Evolutionary conservation across 2,113 vertebrate species (phyloP).

Genomic region (Malurus cyaneus): DNA sequence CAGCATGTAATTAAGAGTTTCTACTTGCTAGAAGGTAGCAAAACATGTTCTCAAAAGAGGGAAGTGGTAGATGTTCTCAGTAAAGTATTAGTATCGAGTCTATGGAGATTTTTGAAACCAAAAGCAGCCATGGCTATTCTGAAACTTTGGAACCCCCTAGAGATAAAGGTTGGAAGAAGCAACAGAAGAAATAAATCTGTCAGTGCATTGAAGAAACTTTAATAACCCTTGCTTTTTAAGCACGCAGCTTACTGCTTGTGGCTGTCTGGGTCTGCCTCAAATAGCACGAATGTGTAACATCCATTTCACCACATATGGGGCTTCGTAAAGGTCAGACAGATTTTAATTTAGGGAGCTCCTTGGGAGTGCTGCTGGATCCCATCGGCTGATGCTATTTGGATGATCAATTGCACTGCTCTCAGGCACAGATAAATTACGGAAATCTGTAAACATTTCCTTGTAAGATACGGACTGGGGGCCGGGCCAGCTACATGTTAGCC

Average conservation of each 20-base stretch:
- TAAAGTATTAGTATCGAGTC: neutral
- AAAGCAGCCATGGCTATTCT: neutral
- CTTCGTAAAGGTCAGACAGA: slow-evolving; percentile 60
- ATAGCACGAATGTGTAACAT: slow-evolving; percentile 25
- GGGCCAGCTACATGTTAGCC: slow-evolving; percentile 24
- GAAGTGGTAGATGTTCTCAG: neutral
- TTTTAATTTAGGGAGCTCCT: slow-evolving; percentile 42
- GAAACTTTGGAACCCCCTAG: neutral
- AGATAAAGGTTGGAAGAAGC: neutral
- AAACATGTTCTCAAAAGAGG: neutral
- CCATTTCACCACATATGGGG: slow-evolving; percentile 31
- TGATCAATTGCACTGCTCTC: slow-evolving; percentile 68
- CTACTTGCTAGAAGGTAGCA: neutral
- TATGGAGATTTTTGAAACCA: neutral
- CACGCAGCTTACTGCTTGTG: neutral
- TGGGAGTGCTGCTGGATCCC: slow-evolving; percentile 22
- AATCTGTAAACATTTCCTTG: slow-evolving; percentile 64
- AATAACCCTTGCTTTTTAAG: neutral
- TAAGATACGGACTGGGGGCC: neutral
- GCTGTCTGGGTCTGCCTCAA: slow-evolving; percentile 50
- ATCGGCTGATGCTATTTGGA: slow-evolving; percentile 22
- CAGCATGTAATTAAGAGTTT: neutral
- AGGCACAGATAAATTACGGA: slow-evolving; percentile 62
- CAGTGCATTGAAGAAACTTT: neutral
- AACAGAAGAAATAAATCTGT: neutral